A percentile compares a stretch with the other conserved stretches of the same genome.
Conservation (phyloP, 2,113 vertebrate genomes). For the Macroglossus sobrinus region DNA sequence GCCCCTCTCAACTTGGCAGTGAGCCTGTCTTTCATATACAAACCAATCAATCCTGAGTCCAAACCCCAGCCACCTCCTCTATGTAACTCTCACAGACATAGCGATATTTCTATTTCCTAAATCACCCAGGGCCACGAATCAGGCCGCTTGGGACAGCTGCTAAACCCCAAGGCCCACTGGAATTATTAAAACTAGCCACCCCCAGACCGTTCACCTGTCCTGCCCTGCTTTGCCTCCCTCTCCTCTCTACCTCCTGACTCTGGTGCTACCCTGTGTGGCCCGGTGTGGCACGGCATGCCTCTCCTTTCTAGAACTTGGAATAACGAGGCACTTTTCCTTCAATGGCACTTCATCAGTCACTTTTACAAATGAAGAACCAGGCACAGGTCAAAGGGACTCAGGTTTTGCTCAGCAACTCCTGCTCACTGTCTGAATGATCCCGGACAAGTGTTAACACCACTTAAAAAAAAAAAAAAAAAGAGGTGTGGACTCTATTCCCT, state of each 20-base stretch:
- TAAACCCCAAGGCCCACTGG: neutral
- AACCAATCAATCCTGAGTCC: neutral
- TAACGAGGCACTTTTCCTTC: neutral
- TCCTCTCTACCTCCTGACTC: neutral
- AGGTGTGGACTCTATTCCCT: neutral
- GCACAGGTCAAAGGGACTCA: neutral
- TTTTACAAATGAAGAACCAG: neutral
- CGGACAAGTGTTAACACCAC: neutral
- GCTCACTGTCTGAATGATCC: neutral
- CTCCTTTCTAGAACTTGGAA: no score
- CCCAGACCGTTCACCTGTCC: no score
- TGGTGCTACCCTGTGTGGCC: neutral
- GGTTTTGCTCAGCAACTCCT: neutral
- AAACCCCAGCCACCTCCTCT: neutral
- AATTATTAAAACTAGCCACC: neutral
- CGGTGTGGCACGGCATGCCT: accelerated
- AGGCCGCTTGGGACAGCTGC: neutral
- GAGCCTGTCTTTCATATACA: neutral
- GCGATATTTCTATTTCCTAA: neutral
- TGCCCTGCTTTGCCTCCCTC: no score
- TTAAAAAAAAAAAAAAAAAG: neutral
- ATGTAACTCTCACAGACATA: neutral
- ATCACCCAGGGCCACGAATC: neutral
- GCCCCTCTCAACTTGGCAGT: neutral
- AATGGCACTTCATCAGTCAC: neutral